Base-by-base conservation (phyloP, 2,113 vertebrate genomes). In the Deroptyus accipitrinus region DNA sequence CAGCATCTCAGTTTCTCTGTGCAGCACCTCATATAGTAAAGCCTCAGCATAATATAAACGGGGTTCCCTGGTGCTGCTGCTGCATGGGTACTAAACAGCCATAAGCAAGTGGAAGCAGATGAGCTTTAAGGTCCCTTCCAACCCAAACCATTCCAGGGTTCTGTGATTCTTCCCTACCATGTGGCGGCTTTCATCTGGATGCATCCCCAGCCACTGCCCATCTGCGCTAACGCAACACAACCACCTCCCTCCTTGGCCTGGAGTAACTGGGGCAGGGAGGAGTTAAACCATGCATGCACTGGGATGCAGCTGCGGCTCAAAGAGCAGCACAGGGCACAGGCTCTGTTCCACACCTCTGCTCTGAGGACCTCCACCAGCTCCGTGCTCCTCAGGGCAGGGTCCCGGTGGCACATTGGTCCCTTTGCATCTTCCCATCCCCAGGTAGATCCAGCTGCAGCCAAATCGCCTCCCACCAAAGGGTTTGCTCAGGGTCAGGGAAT, bases 381-480 rank as follows among this genome's bases (percentile, higher is more conserved):
- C 12, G 9, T 17, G 5, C n/a, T n/a, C 35, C 31, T 24, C 52
- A 52, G 55, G 30, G 18, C 28, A 69, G 15, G 13, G 5, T 3
- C 2, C 18, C 4, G 7, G 19, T 10, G 17, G 13, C 42, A 25
- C 13, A 11, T 37, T 2, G 0, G 25, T 31, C 41, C 49, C 49
- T 72, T 19, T n/a, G 8, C n/a, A 0, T 3, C 1, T 35, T 49
- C 66, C 66, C 31, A 27, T 55, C 42, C 10, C 25, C 55, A 17
- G 24, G 24, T 17, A 12, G 14, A 70, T 5, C 19, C 72, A 49
- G 14, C 73, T 17, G 49, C 35, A 37, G 54, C n/a, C 46, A 83
- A n/a, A 77, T 22, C 30, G 9, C 46, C 3, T 1, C 7, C 17
- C 66, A 42, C 88, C 57, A 33, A 18, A n/a, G n/a, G 24, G 19